Conservation (phyloP, 1,140 invertebrate species). For the Bradynema listronoti region DNA sequence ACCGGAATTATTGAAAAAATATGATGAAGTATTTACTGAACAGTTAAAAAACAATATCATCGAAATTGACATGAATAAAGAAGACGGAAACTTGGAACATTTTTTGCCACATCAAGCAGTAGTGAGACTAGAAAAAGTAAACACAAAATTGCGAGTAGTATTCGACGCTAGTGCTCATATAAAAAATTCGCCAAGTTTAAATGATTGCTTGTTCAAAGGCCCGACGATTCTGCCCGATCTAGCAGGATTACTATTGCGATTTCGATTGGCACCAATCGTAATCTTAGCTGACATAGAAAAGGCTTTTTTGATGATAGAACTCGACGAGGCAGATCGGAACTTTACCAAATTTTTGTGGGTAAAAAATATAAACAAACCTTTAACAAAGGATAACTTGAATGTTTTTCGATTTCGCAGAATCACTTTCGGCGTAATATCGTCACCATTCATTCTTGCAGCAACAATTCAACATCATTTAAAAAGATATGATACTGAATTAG, state of each 20-base stretch:
- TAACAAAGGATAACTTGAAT: conserved; percentile 4
- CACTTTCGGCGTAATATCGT: conserved; percentile 24
- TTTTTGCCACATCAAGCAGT: conserved; percentile 18
- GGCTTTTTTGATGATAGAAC: conserved; percentile 32
- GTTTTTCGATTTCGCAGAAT: conserved; percentile 27
- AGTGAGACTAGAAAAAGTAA: conserved; percentile 23
- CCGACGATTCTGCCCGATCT: conserved; percentile 36
- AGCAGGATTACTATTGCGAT: conserved; percentile 20
- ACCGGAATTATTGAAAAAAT: conserved; percentile 13
- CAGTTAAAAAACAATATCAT: conserved; percentile 4
- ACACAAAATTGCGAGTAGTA: conserved; percentile 57
- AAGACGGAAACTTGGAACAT: neutral
- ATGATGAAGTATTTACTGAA: neutral
- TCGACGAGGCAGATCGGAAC: conserved; percentile 23
- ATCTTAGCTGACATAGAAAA: conserved; percentile 32
- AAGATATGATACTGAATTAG: neutral
- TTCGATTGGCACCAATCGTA: conserved; percentile 3
- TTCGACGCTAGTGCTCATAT: conserved; percentile 57
- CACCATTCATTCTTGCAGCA: conserved; percentile 25
- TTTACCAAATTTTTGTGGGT: conserved; percentile 37
- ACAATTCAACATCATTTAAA: conserved; percentile 23
- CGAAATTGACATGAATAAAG: neutral
- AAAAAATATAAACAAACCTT: conserved; percentile 15
- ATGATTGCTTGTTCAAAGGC: conserved; percentile 49
- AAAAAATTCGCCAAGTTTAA: conserved; percentile 41